Conservation (phyloP, 2,113 vertebrate genomes). For the Esox niger region DNA sequence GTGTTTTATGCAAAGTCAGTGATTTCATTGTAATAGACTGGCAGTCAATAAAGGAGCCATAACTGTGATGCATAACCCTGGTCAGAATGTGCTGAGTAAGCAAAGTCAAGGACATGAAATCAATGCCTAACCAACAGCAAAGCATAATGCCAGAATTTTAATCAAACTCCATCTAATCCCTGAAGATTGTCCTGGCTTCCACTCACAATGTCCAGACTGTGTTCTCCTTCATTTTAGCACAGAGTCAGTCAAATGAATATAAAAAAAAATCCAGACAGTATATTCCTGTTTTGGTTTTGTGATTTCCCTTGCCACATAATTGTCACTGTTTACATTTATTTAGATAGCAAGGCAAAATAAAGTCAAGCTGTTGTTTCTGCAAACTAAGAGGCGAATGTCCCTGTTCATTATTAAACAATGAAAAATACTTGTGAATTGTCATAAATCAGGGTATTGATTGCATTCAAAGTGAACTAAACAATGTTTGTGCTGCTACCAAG, state of each 20-base stretch:
- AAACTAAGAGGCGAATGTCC: too few species aligned
- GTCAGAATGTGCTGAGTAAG: slow-evolving; percentile 40
- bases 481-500: too few species aligned
- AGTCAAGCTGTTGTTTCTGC: too few species aligned
- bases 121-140: slow-evolving; percentile 22
- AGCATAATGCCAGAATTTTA: slow-evolving; percentile 23
- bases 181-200: slow-evolving; percentile 25
- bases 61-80: slow-evolving; percentile 29
- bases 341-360: too few species aligned
- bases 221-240: neutral
- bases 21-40: slow-evolving; percentile 22
- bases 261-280: neutral
- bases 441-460: too few species aligned
- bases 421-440: too few species aligned
- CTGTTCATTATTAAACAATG: too few species aligned
- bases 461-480: too few species aligned
- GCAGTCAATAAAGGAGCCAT: slow-evolving; percentile 16
- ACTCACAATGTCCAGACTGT: slow-evolving; percentile 18
- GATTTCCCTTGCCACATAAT: neutral
- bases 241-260: neutral
- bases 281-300: neutral
- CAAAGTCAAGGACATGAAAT: slow-evolving; percentile 28
- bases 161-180: slow-evolving; percentile 48
- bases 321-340: too few species aligned
- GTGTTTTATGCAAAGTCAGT: neutral